Conservation (phyloP, 2,113 vertebrate genomes). For the Hippocampus mohnikei region DNA sequence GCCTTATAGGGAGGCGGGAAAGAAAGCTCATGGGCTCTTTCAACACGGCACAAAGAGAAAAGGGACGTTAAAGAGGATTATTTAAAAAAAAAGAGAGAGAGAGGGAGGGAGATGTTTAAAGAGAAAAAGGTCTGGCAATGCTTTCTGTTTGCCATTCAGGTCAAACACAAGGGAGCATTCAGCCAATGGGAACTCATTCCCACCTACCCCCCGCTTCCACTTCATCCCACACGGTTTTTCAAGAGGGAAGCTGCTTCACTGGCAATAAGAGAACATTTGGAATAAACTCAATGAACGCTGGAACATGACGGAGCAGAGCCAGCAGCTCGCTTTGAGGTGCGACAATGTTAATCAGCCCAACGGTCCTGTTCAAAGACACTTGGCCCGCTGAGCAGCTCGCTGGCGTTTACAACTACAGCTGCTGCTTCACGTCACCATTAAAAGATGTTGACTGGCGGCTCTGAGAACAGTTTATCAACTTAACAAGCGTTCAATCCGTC, state of each 20-base stretch:
- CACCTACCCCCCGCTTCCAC: conserved; percentile 22
- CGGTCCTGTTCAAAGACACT: not conserved
- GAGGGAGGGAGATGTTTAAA: conserved; percentile 38
- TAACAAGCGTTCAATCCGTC: conserved; percentile 7
- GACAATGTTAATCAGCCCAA: conserved; percentile 14
- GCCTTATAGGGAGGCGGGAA: conserved; percentile 21
- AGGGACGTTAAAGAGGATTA: conserved; percentile 57
- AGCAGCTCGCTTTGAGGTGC: conserved; percentile 3
- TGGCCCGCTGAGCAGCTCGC: not conserved
- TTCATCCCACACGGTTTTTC: conserved; percentile 32
- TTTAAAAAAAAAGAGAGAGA: conserved; percentile 25
- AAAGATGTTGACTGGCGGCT: not conserved
- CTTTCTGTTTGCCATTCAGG: conserved; percentile 59
- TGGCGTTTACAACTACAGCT: conserved; percentile 13
- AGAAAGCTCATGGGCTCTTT: conserved; percentile 40
- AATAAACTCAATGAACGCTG: conserved; percentile 27
- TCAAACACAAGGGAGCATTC: conserved; percentile 44
- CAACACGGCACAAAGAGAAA: conserved; percentile 54
- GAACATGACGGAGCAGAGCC: conserved; percentile 28
- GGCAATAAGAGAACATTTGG: conserved; percentile 36
- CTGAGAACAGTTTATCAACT: conserved; percentile 4
- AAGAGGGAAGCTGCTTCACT: conserved; percentile 37
- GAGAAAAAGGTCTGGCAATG: conserved; percentile 44
- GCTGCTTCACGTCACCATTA: not conserved
- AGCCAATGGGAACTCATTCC: conserved; percentile 37